phyloP scores from a whole-genome alignment of 2,797 vertebrate genomes.

The Pangasius djambal region DNA sequence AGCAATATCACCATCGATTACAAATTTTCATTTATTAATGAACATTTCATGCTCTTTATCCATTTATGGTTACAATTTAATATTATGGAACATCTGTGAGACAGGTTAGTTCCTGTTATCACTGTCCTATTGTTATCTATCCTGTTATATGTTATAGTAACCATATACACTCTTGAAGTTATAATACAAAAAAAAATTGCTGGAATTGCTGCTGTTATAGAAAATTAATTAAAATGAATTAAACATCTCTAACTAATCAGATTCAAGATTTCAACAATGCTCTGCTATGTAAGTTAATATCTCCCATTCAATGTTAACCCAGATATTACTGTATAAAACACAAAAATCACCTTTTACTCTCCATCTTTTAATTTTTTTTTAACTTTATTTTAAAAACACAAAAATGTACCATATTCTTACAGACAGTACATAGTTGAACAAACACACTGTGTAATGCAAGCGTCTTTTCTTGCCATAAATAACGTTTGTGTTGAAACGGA shows the following conservation, averaged over 20 bases:
- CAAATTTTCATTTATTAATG: background rate
- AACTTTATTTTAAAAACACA: background rate
- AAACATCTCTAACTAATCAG: no score
- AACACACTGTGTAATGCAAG: background rate
- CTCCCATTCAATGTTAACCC: no score
- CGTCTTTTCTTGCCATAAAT: background rate
- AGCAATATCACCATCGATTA: background rate
- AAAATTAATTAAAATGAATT: no score
- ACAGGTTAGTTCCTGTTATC: background rate
- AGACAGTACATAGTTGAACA: background rate
- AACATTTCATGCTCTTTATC: background rate
- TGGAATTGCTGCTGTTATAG: no score
- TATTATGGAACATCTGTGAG: background rate
- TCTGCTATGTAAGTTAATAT: no score
- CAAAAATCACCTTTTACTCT: no score
- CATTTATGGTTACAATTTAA: background rate
- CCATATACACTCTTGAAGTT: background rate
- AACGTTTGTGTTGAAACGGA: background rate
- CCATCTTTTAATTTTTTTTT: background rate
- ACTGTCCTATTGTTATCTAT: background rate
- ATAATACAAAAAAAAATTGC: no score
- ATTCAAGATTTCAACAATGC: no score
- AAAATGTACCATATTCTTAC: background rate
- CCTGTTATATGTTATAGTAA: background rate
- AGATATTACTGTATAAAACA: no score